A percentile compares a stretch with the other conserved stretches of the same genome.
phyloP scores from a whole-genome alignment of 2,113 vertebrate species.

The Proteles cristata region DNA sequence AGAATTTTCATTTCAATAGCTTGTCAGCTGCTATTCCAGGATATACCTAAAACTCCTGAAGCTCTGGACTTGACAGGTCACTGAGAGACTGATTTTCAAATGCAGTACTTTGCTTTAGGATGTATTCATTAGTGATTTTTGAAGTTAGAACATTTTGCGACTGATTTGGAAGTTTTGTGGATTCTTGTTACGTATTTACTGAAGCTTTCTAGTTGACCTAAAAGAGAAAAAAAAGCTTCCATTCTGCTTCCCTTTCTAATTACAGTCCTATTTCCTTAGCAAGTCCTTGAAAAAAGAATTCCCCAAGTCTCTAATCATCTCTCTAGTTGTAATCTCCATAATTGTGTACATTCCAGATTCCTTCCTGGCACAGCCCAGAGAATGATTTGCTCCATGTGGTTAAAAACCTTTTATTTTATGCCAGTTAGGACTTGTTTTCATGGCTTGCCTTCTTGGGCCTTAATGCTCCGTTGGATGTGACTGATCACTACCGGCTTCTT shows the following conservation, averaged over 20 bases:
- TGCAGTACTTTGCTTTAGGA: conserved; percentile 72
- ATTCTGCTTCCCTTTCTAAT: conserved; percentile 87
- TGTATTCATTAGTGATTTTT: conserved; percentile 77
- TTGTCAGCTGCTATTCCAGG: conserved; percentile 67
- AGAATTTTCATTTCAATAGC: conserved; percentile 63
- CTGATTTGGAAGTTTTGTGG: conserved; percentile 69
- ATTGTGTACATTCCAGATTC: conserved; percentile 85
- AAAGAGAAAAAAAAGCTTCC: conserved; percentile 47
- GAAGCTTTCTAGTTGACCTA: conserved; percentile 83
- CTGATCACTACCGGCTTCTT: conserved; percentile 64
- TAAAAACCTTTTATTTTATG: conserved; percentile 84
- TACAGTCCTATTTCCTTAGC: conserved; percentile 85
- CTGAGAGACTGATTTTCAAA: conserved; percentile 70
- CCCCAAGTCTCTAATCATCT: conserved; percentile 86
- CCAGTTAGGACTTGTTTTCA: conserved; percentile 81
- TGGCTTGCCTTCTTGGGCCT: conserved; percentile 70
- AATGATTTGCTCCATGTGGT: conserved; percentile 84
- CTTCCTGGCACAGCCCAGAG: conserved; percentile 84
- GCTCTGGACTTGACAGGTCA: conserved; percentile 44
- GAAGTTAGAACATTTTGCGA: conserved; percentile 73
- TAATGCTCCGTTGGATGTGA: conserved; percentile 53
- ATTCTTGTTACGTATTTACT: conserved; percentile 81
- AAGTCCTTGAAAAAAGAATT: conserved; percentile 85
- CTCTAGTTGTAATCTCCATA: conserved; percentile 85
- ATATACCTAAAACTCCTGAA: conserved; percentile 42